These are phyloP conservation scores for Tryphoninae sp. DNA, from an alignment of 2,888 invertebrate species.

Conservation along the genomic window DNA sequence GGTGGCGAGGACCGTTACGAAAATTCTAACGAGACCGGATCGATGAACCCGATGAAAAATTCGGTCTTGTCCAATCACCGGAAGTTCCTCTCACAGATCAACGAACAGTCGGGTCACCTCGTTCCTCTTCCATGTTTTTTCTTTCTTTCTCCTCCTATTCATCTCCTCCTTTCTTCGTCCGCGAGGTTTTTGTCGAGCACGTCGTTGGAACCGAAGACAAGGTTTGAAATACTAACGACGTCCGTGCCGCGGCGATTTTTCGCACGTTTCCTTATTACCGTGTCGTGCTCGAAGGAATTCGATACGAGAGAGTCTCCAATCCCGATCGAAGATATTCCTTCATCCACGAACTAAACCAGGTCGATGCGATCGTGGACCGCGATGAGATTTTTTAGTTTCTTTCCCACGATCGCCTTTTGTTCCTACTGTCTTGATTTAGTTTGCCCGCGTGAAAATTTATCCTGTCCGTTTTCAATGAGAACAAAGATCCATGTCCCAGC, in stretches of 20 bases:
- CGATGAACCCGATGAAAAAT: constrained; percentile 61
- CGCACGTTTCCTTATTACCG: constrained; percentile 60
- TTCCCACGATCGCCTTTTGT: not conserved
- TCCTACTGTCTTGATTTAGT: constrained; percentile 10
- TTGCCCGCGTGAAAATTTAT: constrained; percentile 28
- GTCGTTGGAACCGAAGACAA: constrained; percentile 45
- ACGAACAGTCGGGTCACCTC: constrained; percentile 72
- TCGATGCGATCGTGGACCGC: constrained; percentile 39
- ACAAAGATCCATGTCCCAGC: constrained; percentile 12
- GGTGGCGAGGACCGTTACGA: constrained; percentile 44
- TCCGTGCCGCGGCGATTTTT: constrained; percentile 48
- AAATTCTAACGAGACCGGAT: constrained; percentile 56
- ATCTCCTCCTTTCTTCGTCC: constrained; percentile 24
- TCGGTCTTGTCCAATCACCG: constrained; percentile 61
- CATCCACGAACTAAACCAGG: constrained; percentile 51
- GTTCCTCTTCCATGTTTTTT: constrained; percentile 46
- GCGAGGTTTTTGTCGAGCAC: constrained; percentile 54
- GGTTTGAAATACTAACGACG: constrained; percentile 15
- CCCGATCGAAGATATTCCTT: constrained; percentile 36
- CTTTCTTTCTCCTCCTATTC: constrained; percentile 4
- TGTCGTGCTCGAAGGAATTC: constrained; percentile 48
- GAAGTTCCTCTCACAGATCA: constrained; percentile 72
- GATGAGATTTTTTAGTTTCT: constrained; percentile 49
- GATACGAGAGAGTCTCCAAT: constrained; percentile 15
- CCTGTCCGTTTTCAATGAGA: constrained; percentile 43